phyloP scores from a whole-genome alignment of 2,113 vertebrate genomes.

The Channa argus region DNA sequence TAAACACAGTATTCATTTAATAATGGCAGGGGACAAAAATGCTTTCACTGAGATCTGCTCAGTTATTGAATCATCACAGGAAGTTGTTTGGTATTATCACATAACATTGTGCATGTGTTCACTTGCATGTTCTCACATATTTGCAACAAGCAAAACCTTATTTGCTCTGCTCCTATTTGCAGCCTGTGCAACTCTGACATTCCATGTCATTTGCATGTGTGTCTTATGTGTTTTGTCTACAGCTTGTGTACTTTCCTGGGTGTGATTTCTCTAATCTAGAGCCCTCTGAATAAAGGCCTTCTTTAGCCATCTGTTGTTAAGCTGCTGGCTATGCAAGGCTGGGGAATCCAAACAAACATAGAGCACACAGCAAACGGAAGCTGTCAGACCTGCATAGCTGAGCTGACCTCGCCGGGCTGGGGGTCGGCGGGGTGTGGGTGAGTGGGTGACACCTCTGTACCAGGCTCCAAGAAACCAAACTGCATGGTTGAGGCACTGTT shows the following conservation, averaged over 20 bases:
- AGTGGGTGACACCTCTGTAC: slow-evolving; percentile 85
- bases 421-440: slow-evolving; percentile 23
- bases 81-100: slow-evolving; percentile 78
- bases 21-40: slow-evolving; percentile 88
- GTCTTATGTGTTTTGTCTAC: slow-evolving; percentile 74
- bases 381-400: slow-evolving; percentile 91
- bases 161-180: slow-evolving; percentile 54
- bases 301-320: slow-evolving; percentile 95
- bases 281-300: slow-evolving; percentile 88
- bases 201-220: slow-evolving; percentile 70
- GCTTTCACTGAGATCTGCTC: slow-evolving; percentile 86
- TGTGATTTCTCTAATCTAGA: slow-evolving; percentile 83
- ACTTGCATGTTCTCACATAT: slow-evolving; percentile 33
- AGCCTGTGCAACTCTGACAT: slow-evolving; percentile 69
- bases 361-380: slow-evolving; percentile 92
- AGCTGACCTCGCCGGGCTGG: slow-evolving; percentile 85
- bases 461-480: slow-evolving; percentile 86
- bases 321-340: slow-evolving; percentile 91
- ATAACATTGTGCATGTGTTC: slow-evolving; percentile 21
- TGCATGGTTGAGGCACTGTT: slow-evolving; percentile 85
- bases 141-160: slow-evolving; percentile 44
- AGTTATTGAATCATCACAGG: slow-evolving; percentile 86
- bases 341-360: slow-evolving; percentile 92
- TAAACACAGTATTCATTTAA: slow-evolving; percentile 96
- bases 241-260: slow-evolving; percentile 78